Evolutionary conservation across 2,888 invertebrate species (phyloP).

Genomic region (Nezara viridula): DNA sequence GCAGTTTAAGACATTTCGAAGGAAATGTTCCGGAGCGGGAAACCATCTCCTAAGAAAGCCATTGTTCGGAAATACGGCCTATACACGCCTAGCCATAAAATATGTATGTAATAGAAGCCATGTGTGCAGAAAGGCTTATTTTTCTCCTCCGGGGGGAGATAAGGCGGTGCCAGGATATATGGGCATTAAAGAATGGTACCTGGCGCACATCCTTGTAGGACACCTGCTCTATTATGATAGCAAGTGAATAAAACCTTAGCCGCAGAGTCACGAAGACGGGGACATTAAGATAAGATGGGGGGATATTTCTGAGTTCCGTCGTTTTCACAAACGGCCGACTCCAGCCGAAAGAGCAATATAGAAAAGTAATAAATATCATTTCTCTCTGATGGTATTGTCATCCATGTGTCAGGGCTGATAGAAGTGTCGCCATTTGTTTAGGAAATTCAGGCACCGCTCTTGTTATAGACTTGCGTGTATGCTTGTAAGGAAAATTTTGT

Average conservation of each 20-base stretch:
- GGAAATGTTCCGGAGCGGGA: background rate
- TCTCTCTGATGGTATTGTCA: background rate
- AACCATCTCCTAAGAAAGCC: background rate
- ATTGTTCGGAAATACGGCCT: slow-evolving; percentile 27
- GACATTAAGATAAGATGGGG: slow-evolving; percentile 42
- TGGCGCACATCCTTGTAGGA: slow-evolving; percentile 35
- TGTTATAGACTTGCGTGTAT: background rate
- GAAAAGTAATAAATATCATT: slow-evolving; percentile 30
- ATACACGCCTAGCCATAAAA: slow-evolving; percentile 24
- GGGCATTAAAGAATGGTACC: slow-evolving; percentile 46
- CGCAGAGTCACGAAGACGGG: background rate
- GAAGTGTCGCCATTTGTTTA: background rate
- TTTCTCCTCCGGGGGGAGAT: slow-evolving; percentile 10
- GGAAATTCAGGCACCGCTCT: background rate
- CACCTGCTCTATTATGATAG: slow-evolving; percentile 20
- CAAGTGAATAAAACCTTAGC: slow-evolving; percentile 9
- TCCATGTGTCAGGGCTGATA: background rate
- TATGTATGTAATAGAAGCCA: slow-evolving; percentile 18
- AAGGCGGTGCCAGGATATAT: slow-evolving; percentile 48
- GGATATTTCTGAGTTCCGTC: slow-evolving; percentile 32
- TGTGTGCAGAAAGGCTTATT: slow-evolving; percentile 28
- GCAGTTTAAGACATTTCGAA: background rate
- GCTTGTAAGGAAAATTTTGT: background rate
- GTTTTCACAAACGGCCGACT: background rate
- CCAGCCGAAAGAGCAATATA: background rate